These are phyloP conservation scores for Rhadinocentrus ornatus DNA, from an alignment of 2,797 vertebrate species.

Conservation along the genomic window DNA sequence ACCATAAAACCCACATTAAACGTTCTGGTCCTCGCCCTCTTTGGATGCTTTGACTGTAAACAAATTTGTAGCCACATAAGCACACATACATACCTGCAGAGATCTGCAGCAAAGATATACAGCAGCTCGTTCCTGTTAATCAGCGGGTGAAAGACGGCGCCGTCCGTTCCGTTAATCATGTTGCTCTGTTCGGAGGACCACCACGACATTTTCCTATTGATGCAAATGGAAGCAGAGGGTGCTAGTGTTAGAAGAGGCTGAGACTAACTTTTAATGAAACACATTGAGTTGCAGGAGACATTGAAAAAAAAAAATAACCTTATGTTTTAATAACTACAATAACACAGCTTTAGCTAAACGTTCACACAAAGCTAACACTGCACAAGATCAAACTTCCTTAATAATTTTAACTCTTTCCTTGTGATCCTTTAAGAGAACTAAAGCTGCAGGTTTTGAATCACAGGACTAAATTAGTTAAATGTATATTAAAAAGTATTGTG, in stretches of 20 bases:
- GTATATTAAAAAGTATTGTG: background rate
- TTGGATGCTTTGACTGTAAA: constrained; percentile 42
- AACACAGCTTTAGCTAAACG: too few species aligned
- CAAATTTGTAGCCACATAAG: constrained; percentile 15
- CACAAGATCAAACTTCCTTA: background rate
- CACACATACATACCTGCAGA: constrained; percentile 80
- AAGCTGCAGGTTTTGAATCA: background rate
- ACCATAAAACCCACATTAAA: background rate
- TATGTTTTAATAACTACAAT: background rate
- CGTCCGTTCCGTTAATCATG: constrained; percentile 89
- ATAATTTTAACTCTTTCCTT: background rate
- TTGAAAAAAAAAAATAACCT: background rate
- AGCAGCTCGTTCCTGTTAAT: constrained; percentile 84
- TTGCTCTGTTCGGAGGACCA: constrained; percentile 88
- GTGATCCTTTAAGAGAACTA: background rate
- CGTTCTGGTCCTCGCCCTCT: background rate
- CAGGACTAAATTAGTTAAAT: background rate
- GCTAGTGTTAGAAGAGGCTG: background rate
- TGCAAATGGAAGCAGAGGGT: background rate
- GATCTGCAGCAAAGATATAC: constrained; percentile 87
- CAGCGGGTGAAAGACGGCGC: constrained; percentile 85
- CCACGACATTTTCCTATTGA: constrained; percentile 82
- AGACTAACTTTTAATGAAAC: background rate
- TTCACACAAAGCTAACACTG: too few species aligned
- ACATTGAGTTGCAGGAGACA: background rate